Conservation (phyloP, 2,797 vertebrate genomes). For the Pteronotus mesoamericanus region DNA sequence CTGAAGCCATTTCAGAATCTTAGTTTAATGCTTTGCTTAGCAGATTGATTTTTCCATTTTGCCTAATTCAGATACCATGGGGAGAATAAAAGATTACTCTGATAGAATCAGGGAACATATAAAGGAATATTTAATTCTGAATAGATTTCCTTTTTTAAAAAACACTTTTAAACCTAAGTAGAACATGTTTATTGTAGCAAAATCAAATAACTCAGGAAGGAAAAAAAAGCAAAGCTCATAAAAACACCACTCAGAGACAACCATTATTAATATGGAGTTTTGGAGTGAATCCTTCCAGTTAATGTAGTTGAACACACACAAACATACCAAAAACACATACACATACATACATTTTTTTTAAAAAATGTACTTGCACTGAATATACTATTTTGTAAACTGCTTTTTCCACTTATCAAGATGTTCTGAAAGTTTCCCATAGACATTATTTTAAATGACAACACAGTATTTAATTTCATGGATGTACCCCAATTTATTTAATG, state of each 20-base stretch:
- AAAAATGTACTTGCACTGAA: conserved; percentile 18
- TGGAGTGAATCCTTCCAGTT: conserved; percentile 21
- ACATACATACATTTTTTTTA: not conserved
- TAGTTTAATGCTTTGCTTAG: conserved; percentile 20
- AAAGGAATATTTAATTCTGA: conserved; percentile 55
- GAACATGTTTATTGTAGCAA: conserved; percentile 49
- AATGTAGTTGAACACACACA: conserved; percentile 10
- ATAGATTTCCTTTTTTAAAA: conserved; percentile 45
- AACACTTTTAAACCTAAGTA: conserved; percentile 24
- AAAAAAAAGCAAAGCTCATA: conserved; percentile 1
- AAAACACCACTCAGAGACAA: conserved; percentile 10
- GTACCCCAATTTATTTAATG: not conserved
- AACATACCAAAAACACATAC: not conserved
- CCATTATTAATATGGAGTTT: conserved; percentile 43
- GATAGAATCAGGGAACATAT: conserved; percentile 35
- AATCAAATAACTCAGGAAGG: conserved; percentile 39
- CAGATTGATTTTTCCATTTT: conserved; percentile 57
- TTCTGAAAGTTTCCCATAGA: not conserved
- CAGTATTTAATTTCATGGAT: not conserved
- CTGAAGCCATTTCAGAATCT: conserved; percentile 24
- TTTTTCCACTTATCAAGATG: conserved; percentile 26
- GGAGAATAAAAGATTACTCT: conserved; percentile 60
- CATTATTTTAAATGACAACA: not conserved
- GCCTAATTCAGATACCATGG: conserved; percentile 44
- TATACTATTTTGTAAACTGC: conserved; percentile 17